Percentiles rank a stretch among this genome's conserved stretches.
Evolutionary conservation across 2,113 vertebrate genomes (phyloP).

Genomic region (Cricetomys ansorgei): DNA sequence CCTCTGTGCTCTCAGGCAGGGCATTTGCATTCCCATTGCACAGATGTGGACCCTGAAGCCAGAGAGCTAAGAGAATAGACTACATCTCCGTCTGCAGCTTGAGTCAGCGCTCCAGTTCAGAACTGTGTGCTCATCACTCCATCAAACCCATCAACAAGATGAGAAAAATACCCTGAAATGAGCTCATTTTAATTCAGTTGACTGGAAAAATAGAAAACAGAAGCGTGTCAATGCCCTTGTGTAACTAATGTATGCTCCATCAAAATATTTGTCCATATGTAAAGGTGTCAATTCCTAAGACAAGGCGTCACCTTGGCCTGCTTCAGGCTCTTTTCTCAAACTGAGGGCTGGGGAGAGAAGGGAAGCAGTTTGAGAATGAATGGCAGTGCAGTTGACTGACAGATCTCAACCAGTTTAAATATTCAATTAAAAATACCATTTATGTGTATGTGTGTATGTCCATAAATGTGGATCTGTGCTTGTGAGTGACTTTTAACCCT

Average conservation of each 20-base stretch:
- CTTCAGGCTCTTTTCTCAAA: neutral
- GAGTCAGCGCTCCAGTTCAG: neutral
- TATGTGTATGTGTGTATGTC: no score
- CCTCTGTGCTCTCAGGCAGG: neutral
- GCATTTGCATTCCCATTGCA: neutral
- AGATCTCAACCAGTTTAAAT: neutral
- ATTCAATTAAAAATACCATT: neutral
- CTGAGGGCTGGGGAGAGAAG: neutral
- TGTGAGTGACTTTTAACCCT: neutral
- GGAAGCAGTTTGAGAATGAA: neutral
- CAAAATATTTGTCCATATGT: constrained; percentile 5
- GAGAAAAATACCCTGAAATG: neutral
- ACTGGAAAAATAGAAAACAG: neutral
- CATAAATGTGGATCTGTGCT: neutral
- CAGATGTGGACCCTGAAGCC: neutral
- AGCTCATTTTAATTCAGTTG: constrained; percentile 24
- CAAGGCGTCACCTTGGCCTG: neutral
- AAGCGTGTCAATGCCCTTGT: neutral
- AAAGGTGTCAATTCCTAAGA: neutral
- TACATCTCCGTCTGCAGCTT: neutral
- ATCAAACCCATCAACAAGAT: neutral
- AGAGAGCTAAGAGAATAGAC: neutral
- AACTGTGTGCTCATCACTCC: neutral
- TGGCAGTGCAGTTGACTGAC: neutral
- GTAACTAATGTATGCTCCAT: neutral